Evolutionary conservation across 2,888 invertebrate genomes (phyloP).

Genomic region (Synanthedon myopaeformis): DNA sequence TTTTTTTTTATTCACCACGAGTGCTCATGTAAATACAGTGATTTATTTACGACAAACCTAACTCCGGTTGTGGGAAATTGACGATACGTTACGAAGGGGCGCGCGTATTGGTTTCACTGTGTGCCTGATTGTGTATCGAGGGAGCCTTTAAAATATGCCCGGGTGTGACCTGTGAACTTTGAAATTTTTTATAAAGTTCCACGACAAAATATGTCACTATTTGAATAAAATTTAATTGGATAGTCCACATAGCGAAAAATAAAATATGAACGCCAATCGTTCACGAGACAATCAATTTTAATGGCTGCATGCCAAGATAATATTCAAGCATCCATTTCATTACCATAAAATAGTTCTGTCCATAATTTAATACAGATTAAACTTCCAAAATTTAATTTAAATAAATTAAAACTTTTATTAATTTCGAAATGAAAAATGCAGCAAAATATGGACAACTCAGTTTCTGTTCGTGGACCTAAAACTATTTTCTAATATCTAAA

Average conservation of each 20-base stretch:
- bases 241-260: background rate
- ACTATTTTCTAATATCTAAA: no score
- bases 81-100: conserved; percentile 51
- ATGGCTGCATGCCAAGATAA: background rate
- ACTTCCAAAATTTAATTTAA: no score
- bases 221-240: background rate
- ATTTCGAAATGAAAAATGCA: no score
- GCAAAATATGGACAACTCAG: no score
- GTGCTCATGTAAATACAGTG: conserved; percentile 45
- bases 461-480: no score
- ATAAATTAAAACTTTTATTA: no score
- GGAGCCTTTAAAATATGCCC: conserved; percentile 19
- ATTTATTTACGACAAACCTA: conserved; percentile 65
- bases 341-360: no score
- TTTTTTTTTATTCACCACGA: conserved; percentile 30
- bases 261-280: background rate
- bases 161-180: background rate
- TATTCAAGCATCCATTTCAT: no score
- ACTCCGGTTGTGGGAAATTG: conserved; percentile 61
- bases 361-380: no score
- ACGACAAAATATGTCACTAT: background rate
- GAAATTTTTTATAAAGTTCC: background rate
- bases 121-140: conserved; percentile 37
- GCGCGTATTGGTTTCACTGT: conserved; percentile 16
- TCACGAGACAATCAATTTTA: background rate